Percentiles rank a stretch among this genome's conserved stretches.
These are phyloP conservation scores for Noturus placidus DNA, from an alignment of 2,113 vertebrate genomes.

Conservation along the genomic window DNA sequence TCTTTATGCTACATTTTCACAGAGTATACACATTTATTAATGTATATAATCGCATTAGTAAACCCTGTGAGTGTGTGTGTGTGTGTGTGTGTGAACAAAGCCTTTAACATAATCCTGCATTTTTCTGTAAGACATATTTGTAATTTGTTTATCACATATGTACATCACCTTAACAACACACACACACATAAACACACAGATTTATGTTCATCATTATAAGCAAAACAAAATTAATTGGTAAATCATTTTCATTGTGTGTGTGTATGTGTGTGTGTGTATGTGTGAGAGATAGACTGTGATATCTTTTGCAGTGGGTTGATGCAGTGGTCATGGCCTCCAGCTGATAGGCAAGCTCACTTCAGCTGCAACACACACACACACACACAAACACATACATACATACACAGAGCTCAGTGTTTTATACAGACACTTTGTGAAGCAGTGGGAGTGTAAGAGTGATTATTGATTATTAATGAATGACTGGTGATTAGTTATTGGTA, in stretches of 20 bases:
- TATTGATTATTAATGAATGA: background rate
- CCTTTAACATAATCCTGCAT: background rate
- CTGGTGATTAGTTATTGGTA: constrained; percentile 69
- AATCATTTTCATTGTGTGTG: background rate
- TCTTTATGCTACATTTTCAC: constrained; percentile 76
- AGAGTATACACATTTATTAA: constrained; percentile 53
- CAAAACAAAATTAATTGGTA: background rate
- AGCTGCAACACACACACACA: constrained; percentile 17
- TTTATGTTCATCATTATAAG: background rate
- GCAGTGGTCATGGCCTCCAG: constrained; percentile 13
- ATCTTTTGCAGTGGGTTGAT: constrained; percentile 47
- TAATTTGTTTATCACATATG: constrained; percentile 67
- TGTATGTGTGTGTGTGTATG: constrained; percentile 60
- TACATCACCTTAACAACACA: constrained; percentile 72
- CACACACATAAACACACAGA: constrained; percentile 63
- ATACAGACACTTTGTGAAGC: background rate
- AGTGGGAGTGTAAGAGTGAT: background rate
- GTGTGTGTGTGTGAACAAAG: constrained; percentile 4
- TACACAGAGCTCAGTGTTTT: constrained; percentile 1
- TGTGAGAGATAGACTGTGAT: constrained; percentile 28
- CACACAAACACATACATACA: constrained; percentile 6
- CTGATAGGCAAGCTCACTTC: constrained; percentile 57
- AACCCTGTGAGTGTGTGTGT: background rate
- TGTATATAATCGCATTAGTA: background rate
- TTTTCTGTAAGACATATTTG: background rate